phyloP scores from a whole-genome alignment of 1,140 invertebrate species.

The Sitodiplosis mosellana region DNA sequence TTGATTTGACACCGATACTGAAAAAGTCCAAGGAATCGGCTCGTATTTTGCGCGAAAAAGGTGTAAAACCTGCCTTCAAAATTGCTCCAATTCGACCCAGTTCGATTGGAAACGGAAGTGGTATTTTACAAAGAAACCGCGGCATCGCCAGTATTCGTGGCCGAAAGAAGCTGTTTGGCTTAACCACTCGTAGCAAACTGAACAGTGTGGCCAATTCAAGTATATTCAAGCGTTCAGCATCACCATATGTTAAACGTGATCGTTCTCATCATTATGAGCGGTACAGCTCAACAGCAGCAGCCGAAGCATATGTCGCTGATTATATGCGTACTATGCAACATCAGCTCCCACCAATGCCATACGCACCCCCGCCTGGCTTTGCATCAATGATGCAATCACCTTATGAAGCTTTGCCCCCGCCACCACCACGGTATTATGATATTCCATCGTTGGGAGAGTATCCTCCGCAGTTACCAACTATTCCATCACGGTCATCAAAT shows the following conservation, averaged over 20 bases:
- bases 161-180: conserved; percentile 9
- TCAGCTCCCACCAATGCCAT: conserved; percentile 52
- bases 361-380: conserved; percentile 40
- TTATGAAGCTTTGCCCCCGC: conserved; percentile 32
- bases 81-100: conserved; percentile 29
- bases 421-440: conserved; percentile 59
- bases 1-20: conserved; percentile 79
- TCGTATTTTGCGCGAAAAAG: conserved; percentile 32
- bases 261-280: conserved; percentile 27
- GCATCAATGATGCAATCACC: conserved; percentile 32
- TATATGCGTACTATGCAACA: conserved; percentile 68
- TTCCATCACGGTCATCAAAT: conserved; percentile 2
- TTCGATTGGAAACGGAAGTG: conserved; percentile 18
- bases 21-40: conserved; percentile 74
- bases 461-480: conserved; percentile 14
- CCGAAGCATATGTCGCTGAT: conserved; percentile 55
- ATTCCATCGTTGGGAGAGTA: conserved; percentile 42
- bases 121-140: conserved; percentile 14
- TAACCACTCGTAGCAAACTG: conserved; percentile 12
- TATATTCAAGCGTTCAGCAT: conserved; percentile 35
- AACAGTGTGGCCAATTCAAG: conserved; percentile 18
- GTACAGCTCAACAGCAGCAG: conserved; percentile 37
- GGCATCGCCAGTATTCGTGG: conserved; percentile 7
- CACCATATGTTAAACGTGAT: conserved; percentile 25
- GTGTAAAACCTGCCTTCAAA: conserved; percentile 27